Evolutionary conservation across 2,797 vertebrate genomes (phyloP).

Genomic region (Hemitrygon akajei): DNA sequence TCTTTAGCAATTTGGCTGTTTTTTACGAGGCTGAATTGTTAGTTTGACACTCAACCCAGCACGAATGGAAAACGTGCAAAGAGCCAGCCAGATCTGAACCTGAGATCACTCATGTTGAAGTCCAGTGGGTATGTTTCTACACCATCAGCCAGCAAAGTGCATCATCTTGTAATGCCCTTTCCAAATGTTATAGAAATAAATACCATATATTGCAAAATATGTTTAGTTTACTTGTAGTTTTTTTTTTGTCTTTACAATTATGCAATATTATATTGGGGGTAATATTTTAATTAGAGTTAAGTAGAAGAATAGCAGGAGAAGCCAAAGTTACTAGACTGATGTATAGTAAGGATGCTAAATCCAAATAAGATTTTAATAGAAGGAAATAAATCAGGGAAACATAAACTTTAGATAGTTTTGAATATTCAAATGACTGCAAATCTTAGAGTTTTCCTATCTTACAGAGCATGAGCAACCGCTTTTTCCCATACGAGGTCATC

Average conservation of each 20-base stretch:
- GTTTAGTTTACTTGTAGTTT: background rate
- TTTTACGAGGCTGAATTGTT: too few species aligned
- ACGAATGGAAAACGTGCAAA: too few species aligned
- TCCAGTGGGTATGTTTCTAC: too few species aligned
- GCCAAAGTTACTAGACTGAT: background rate
- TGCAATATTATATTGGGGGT: background rate
- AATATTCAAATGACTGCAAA: background rate
- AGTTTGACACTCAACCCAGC: too few species aligned
- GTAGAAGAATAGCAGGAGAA: background rate
- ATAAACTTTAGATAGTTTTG: background rate
- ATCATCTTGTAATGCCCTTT: background rate
- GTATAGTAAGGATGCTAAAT: background rate
- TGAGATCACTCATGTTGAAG: too few species aligned
- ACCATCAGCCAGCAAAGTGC: too few species aligned
- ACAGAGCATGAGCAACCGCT: slow-evolving; percentile 69
- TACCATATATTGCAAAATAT: background rate
- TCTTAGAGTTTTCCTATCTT: slow-evolving; percentile 11
- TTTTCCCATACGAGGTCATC: slow-evolving; percentile 61
- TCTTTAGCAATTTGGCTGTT: too few species aligned
- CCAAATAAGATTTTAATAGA: background rate
- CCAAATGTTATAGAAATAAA: background rate
- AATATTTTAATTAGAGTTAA: background rate
- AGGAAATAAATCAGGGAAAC: background rate
- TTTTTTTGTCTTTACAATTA: background rate
- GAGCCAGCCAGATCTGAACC: too few species aligned